These are phyloP conservation scores for Perizoma flavofasciatum DNA, from an alignment of 2,888 invertebrate genomes.

Conservation along the genomic window DNA sequence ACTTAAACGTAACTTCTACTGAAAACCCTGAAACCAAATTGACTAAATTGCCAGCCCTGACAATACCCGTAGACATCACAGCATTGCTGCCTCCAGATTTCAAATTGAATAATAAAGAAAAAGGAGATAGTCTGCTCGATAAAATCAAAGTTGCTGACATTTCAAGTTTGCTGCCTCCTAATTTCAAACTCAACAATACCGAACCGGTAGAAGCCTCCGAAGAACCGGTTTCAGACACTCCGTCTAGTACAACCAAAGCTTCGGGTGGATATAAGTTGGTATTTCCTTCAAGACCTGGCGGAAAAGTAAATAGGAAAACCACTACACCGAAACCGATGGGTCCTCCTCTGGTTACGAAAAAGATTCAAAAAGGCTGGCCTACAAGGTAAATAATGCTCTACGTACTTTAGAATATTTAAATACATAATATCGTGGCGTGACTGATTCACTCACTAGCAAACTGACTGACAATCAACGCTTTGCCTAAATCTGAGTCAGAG, in stretches of 20 bases:
- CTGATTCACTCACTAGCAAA: too few species aligned
- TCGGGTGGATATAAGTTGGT: conserved; percentile 86
- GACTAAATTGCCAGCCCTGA: conserved; percentile 52
- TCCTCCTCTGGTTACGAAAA: conserved; percentile 80
- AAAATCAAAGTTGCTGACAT: conserved; percentile 77
- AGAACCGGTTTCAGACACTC: conserved; percentile 18
- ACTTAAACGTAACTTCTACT: conserved; percentile 61
- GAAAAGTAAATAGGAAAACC: conserved; percentile 83
- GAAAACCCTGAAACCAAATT: conserved; percentile 54
- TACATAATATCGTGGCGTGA: too few species aligned
- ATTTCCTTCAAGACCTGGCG: conserved; percentile 91
- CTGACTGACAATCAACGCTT: too few species aligned
- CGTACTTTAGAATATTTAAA: too few species aligned
- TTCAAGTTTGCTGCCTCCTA: conserved; percentile 86
- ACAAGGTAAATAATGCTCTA: conserved; percentile 81
- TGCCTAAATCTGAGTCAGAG: conserved; percentile 7
- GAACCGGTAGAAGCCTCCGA: conserved; percentile 43
- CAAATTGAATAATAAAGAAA: conserved; percentile 65
- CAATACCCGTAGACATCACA: conserved; percentile 77
- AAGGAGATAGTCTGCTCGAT: conserved; percentile 46
- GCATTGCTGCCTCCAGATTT: conserved; percentile 86
- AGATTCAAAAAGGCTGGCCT: conserved; percentile 94
- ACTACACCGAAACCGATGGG: conserved; percentile 84
- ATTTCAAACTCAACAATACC: conserved; percentile 74
- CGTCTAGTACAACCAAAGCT: conserved; percentile 66